Evolutionary conservation across 2,797 vertebrate species (phyloP).

Genomic region (Tapirus indicus): DNA sequence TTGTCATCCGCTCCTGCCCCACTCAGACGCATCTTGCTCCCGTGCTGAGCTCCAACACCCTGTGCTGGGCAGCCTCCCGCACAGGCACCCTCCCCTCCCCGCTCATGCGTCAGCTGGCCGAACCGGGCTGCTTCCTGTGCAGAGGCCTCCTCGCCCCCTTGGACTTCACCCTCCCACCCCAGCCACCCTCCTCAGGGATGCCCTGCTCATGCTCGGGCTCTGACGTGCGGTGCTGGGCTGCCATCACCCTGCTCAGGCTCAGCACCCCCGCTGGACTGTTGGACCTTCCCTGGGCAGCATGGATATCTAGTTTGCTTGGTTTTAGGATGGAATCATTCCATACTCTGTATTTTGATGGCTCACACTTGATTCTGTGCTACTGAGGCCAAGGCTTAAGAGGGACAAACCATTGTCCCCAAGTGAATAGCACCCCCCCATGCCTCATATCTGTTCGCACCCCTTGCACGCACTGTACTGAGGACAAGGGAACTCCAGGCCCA

Average conservation of each 20-base stretch:
- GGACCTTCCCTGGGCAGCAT: background rate
- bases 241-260: background rate
- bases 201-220: fast-evolving
- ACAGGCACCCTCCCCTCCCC: background rate
- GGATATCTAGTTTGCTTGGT: background rate
- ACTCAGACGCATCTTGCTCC: background rate
- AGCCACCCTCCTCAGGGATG: background rate
- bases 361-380: background rate
- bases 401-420: background rate
- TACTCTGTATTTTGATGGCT: background rate
- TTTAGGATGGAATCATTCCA: background rate
- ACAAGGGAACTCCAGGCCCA: background rate
- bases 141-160: fast-evolving
- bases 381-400: background rate
- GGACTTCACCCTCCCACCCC: no score
- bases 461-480: background rate
- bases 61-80: background rate
- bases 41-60: background rate
- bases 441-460: background rate
- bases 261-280: no score
- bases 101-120: background rate
- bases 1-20: background rate
- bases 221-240: fast-evolving
- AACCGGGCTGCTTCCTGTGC: background rate
- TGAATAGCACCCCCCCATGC: background rate